These are phyloP conservation scores for Crocuta crocuta DNA, from an alignment of 2,113 vertebrate species.

Conservation along the genomic window DNA sequence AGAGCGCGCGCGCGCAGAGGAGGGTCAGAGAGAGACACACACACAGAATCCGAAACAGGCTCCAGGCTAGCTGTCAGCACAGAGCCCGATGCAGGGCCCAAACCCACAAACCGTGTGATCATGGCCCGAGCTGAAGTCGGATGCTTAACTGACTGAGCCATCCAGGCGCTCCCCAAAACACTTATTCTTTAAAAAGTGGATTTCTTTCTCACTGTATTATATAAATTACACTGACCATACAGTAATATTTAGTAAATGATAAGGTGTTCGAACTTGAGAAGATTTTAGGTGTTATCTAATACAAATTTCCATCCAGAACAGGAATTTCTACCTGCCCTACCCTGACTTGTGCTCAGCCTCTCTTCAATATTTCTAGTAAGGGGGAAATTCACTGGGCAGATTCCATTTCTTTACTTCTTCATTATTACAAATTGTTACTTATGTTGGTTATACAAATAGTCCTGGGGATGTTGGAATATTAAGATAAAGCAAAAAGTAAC, in stretches of 20 bases:
- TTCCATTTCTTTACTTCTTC: constrained; percentile 4
- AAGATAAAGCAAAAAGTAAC: constrained; percentile 53
- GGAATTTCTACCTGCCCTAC: not conserved
- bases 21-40: too few species aligned
- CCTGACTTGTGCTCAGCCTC: not conserved
- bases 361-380: not conserved
- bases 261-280: not conserved
- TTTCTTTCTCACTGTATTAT: constrained; percentile 19
- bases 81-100: too few species aligned
- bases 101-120: too few species aligned
- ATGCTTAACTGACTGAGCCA: too few species aligned
- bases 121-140: too few species aligned
- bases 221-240: constrained; percentile 17
- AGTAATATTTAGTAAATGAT: not conserved
- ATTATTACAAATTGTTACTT: constrained; percentile 2
- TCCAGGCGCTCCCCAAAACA: not conserved
- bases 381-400: not conserved
- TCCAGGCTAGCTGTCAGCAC: too few species aligned
- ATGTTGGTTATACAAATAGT: not conserved
- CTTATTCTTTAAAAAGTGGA: constrained; percentile 11
- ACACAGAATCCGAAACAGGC: too few species aligned
- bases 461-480: not conserved
- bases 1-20: too few species aligned
- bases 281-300: not conserved
- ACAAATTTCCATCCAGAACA: not conserved